phyloP scores from a whole-genome alignment of 1,140 invertebrate species.

The Caerostris darwini region DNA sequence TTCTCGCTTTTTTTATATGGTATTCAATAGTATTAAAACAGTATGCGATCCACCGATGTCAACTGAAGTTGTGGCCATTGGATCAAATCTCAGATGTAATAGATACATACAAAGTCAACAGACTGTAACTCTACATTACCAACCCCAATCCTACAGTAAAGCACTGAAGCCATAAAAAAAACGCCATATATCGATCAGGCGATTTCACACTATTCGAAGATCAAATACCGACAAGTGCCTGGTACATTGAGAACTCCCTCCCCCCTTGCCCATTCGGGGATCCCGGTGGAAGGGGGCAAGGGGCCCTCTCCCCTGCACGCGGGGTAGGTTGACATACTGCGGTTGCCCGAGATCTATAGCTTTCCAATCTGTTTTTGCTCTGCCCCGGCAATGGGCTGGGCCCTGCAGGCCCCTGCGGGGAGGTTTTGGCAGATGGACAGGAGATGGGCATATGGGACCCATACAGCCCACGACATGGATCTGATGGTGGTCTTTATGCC shows the following conservation, averaged over 20 bases:
- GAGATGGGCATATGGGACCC: conserved; percentile 50
- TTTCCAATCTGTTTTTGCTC: conserved; percentile 67
- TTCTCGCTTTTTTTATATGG: too few relatives aligned
- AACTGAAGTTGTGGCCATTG: too few relatives aligned
- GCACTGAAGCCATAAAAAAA: neutral
- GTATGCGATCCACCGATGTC: too few relatives aligned
- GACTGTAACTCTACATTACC: neutral
- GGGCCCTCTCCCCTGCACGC: neutral
- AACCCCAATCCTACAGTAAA: neutral
- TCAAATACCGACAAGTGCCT: conserved; percentile 40
- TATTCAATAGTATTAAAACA: too few relatives aligned
- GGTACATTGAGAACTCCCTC: neutral
- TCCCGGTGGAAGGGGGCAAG: neutral
- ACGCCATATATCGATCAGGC: neutral
- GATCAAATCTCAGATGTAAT: too few relatives aligned
- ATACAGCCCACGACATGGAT: conserved; percentile 42
- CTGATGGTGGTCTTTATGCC: conserved; percentile 15
- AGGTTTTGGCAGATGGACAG: conserved; percentile 35
- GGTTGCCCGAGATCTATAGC: conserved; percentile 60
- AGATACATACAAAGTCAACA: too few relatives aligned
- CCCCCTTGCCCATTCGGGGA: too few relatives aligned
- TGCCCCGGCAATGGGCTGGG: neutral
- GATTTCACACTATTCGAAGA: conserved; percentile 3
- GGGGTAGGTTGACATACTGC: conserved; percentile 23
- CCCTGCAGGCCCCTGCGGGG: neutral